These are phyloP conservation scores for Drosophila bifasciata DNA, from an alignment of 1,140 invertebrate genomes.

Conservation along the genomic window DNA sequence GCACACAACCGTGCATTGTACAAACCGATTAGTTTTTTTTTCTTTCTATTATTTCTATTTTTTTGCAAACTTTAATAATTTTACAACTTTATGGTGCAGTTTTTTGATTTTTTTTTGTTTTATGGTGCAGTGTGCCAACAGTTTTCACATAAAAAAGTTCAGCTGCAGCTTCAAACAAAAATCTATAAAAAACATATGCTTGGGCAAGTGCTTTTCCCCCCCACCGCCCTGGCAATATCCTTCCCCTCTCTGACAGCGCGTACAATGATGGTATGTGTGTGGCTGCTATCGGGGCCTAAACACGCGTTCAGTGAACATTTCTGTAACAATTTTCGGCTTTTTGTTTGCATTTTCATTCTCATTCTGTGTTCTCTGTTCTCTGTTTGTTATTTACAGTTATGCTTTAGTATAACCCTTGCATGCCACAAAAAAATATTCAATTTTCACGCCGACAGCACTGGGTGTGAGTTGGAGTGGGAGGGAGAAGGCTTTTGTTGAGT, in stretches of 20 bases:
- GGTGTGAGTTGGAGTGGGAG: too few species aligned
- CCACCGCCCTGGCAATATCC: neutral
- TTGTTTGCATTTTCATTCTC: slow-evolving; percentile 54
- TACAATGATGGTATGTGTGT: neutral
- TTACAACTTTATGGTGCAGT: slow-evolving; percentile 7
- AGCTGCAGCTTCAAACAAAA: slow-evolving; percentile 16
- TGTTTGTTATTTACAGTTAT: slow-evolving; percentile 73
- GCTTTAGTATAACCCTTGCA: slow-evolving; percentile 67
- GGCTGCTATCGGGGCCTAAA: slow-evolving; percentile 56
- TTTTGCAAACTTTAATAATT: slow-evolving; percentile 14
- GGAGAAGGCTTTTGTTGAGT: slow-evolving; percentile 58
- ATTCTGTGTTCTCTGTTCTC: slow-evolving; percentile 26
- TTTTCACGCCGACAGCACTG: slow-evolving; percentile 58
- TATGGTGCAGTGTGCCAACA: neutral
- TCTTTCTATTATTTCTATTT: neutral
- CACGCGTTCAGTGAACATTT: slow-evolving; percentile 51
- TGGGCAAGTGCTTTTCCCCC: slow-evolving; percentile 6
- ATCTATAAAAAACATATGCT: slow-evolving; percentile 31
- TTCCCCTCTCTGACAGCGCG: neutral
- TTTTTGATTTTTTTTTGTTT: too few species aligned
- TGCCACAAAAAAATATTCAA: slow-evolving; percentile 60
- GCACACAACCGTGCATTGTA: too few species aligned
- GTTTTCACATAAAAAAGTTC: slow-evolving; percentile 28
- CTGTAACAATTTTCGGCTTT: slow-evolving; percentile 58
- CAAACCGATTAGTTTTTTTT: too few species aligned